These are phyloP conservation scores for Dissostichus mawsoni DNA, from an alignment of 2,113 vertebrate species.

Conservation along the genomic window DNA sequence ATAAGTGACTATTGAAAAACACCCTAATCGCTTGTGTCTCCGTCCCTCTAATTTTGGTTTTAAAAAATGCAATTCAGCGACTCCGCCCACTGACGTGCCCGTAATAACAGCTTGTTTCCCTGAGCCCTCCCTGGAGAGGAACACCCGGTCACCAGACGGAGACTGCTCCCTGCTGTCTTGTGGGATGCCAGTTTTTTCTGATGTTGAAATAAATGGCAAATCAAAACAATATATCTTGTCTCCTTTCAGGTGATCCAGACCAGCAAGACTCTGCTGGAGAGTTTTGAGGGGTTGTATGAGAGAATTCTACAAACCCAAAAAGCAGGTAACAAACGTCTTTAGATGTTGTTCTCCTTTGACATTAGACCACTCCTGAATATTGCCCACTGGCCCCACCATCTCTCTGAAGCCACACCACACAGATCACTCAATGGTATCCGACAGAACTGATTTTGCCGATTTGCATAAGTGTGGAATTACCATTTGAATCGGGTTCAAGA, in stretches of 20 bases:
- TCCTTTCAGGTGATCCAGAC: conserved; percentile 93
- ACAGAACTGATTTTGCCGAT: conserved; percentile 23
- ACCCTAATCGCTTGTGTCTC: conserved; percentile 51
- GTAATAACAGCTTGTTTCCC: conserved; percentile 61
- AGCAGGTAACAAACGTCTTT: conserved; percentile 77
- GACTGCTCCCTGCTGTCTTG: conserved; percentile 35
- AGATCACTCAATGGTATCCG: conserved; percentile 17
- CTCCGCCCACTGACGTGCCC: conserved; percentile 50
- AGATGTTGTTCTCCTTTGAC: too few relatives aligned
- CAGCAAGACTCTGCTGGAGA: conserved; percentile 91
- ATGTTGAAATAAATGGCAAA: conserved; percentile 27
- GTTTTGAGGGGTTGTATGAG: conserved; percentile 90
- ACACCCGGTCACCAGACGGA: conserved; percentile 32
- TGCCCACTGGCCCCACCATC: not conserved
- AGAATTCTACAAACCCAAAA: conserved; percentile 94
- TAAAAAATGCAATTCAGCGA: conserved; percentile 39
- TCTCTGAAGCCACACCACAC: conserved; percentile 36
- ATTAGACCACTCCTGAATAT: not conserved
- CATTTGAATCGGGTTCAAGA: conserved; percentile 45
- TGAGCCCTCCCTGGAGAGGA: conserved; percentile 41
- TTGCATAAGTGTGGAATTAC: conserved; percentile 42
- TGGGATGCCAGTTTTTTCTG: conserved; percentile 31
- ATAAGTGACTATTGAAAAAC: conserved; percentile 41
- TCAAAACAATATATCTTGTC: conserved; percentile 17
- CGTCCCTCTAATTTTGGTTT: conserved; percentile 68